A percentile compares a stretch with the other conserved stretches of the same genome.
These are phyloP conservation scores for Gymnocypris eckloni DNA, from an alignment of 2,797 vertebrate genomes.

Conservation along the genomic window DNA sequence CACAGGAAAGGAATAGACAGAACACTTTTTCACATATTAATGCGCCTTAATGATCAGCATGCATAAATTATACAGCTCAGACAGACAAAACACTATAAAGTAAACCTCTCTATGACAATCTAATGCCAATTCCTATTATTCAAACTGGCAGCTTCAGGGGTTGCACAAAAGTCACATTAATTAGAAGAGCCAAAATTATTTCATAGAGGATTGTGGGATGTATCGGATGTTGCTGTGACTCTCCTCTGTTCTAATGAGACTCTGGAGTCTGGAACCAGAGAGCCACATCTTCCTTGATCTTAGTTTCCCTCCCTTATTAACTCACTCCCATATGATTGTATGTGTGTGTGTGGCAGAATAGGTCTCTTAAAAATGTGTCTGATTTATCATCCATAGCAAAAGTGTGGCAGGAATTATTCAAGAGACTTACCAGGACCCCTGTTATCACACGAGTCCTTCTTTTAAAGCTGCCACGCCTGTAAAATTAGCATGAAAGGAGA, in stretches of 20 bases:
- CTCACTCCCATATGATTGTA: constrained; percentile 41
- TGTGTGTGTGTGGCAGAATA: constrained; percentile 34
- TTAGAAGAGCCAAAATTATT: constrained; percentile 44
- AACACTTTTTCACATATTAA: neutral
- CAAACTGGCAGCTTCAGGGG: constrained; percentile 21
- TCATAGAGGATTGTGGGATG: constrained; percentile 20
- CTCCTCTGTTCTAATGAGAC: constrained; percentile 51
- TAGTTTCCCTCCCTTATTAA: constrained; percentile 49
- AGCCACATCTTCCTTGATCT: constrained; percentile 43
- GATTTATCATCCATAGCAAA: constrained; percentile 38
- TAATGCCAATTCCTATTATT: constrained; percentile 39
- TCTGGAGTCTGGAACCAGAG: constrained; percentile 51
- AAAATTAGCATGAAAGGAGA: constrained; percentile 43
- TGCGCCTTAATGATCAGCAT: constrained; percentile 28
- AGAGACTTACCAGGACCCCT: neutral
- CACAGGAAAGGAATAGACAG: neutral
- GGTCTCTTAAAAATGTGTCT: neutral
- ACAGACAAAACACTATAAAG: constrained; percentile 29
- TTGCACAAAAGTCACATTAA: constrained; percentile 39
- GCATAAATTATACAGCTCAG: constrained; percentile 17
- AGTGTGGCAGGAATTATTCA: constrained; percentile 42
- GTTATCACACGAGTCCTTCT: neutral
- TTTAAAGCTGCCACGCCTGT: constrained; percentile 47
- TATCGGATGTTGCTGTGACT: constrained; percentile 43
- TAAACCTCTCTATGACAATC: constrained; percentile 37